These are phyloP conservation scores for Poecile atricapillus DNA, from an alignment of 2,113 vertebrate species.

Conservation along the genomic window DNA sequence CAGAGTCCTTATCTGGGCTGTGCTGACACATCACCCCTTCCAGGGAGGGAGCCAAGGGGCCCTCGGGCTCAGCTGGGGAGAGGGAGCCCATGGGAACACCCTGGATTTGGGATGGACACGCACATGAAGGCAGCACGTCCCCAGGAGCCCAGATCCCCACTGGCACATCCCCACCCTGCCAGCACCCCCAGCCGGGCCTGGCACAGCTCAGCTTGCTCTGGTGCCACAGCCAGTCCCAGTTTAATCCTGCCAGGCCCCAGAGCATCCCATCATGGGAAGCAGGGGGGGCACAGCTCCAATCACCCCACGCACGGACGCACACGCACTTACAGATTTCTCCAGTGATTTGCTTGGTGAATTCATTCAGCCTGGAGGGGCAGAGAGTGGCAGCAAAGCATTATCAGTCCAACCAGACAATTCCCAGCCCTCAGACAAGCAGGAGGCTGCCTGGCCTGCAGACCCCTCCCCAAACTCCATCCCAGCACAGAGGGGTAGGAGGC, in stretches of 20 bases:
- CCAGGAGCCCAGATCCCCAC: not conserved
- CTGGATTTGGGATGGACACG: not conserved
- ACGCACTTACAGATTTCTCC: constrained; percentile 89
- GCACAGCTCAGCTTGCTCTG: not conserved
- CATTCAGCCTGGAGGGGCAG: constrained; percentile 82
- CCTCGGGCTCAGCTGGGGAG: not conserved
- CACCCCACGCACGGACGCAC: not conserved
- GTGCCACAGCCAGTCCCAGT: not conserved
- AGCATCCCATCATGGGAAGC: not conserved
- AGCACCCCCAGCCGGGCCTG: not conserved
- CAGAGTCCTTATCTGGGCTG: constrained; percentile 77
- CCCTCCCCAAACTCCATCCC: not conserved
- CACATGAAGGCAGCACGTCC: not conserved
- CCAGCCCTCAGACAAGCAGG: not conserved
- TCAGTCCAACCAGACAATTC: not conserved
- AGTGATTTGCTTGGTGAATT: constrained; percentile 92
- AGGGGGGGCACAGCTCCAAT: not conserved
- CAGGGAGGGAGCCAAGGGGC: constrained; percentile 3
- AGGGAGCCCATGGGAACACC: not conserved
- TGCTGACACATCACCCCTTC: constrained; percentile 76
- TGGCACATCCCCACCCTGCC: not conserved
- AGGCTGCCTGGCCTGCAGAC: not conserved
- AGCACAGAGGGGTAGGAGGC: not conserved
- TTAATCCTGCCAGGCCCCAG: not conserved
- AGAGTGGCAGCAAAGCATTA: not conserved